Evolutionary conservation across 2,797 vertebrate genomes (phyloP), one percentile per base, ranked within the genome.

Genomic region (Synanceia verrucosa): DNA sequence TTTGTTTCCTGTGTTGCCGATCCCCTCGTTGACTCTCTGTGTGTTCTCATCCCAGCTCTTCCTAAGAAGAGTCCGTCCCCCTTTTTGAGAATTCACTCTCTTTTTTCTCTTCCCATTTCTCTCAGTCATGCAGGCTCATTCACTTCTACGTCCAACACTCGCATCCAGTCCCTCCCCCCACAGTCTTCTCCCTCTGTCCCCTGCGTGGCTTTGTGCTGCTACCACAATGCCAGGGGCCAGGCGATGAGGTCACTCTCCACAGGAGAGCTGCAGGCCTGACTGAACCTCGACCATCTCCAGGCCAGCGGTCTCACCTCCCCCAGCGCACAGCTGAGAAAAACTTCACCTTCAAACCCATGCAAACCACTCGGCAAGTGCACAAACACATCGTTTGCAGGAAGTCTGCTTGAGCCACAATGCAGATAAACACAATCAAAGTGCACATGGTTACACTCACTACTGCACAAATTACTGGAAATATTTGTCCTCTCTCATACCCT

Each of bases 171-270:
- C 89, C 84, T 85, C 87, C 87, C 86, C 90, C 86, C 84, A 77
- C 73, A 76, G 80, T 79, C 79, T 59, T 70, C 73, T 83, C 66
- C 70, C 70, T 78, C 77, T 71, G 70, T 89, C 87, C 81, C 87
- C 85, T 85, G 82, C 83, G 56, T 88, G 87, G 90, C 90, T 93
- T 91, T 92, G 88, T 91, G 87, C 88, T 81, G 70, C 65, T 81
- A 89, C 86, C 85, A 93, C 89, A 91, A 92, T 89, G 82, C 88
- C 85, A 89, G 89, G 82, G 90, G 92, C 89, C 89, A 90, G 78
- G 78, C 85, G 84, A 90, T 91, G 91, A 91, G 92, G 91, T 93
- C 92, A 92, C 81, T 90, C 92, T 90, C 91, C 86, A 86, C 91
- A 83, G 92, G 92, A 92, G 92, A 90, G 81, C 90, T 89, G 85